Evolutionary conservation across 2,888 invertebrate species (phyloP).

Genomic region (Lasioglossum vierecki): DNA sequence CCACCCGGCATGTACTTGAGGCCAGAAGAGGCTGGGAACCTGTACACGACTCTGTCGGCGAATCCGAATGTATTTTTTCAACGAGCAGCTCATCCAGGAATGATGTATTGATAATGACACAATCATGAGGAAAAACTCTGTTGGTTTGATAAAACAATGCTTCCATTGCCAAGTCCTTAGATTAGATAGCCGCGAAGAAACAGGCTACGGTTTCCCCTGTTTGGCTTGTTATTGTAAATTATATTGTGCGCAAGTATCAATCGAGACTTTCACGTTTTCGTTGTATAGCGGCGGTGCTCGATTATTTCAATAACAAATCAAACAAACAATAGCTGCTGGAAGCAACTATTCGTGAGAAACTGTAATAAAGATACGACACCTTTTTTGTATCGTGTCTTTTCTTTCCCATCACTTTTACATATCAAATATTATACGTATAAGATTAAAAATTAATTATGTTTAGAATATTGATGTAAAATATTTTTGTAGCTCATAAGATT

Average conservation of each 20-base stretch:
- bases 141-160: slow-evolving; percentile 19
- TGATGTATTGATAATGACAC: slow-evolving; percentile 90
- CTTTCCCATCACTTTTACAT: background rate
- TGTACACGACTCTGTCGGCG: slow-evolving; percentile 94
- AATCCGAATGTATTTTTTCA: slow-evolving; percentile 97
- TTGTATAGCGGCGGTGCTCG: slow-evolving; percentile 8
- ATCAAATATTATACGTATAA: background rate
- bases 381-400: slow-evolving; percentile 21
- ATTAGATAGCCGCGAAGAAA: slow-evolving; percentile 54
- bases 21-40: slow-evolving; percentile 91
- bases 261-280: slow-evolving; percentile 8
- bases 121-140: background rate
- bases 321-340: slow-evolving; percentile 36
- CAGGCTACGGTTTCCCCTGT: slow-evolving; percentile 33
- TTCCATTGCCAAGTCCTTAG: slow-evolving; percentile 44
- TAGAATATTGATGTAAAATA: background rate
- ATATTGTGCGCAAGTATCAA: slow-evolving; percentile 28
- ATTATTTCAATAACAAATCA: slow-evolving; percentile 46
- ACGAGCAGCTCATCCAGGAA: slow-evolving; percentile 94
- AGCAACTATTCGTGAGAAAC: slow-evolving; percentile 32
- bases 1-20: slow-evolving; percentile 90
- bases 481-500: background rate
- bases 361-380: slow-evolving; percentile 60
- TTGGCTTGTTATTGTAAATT: slow-evolving; percentile 58
- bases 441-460: background rate